Percentiles rank a stretch among this genome's conserved stretches.
Evolutionary conservation across 2,888 invertebrate genomes (phyloP).

Genomic region (Pardosa pseudoannulata): DNA sequence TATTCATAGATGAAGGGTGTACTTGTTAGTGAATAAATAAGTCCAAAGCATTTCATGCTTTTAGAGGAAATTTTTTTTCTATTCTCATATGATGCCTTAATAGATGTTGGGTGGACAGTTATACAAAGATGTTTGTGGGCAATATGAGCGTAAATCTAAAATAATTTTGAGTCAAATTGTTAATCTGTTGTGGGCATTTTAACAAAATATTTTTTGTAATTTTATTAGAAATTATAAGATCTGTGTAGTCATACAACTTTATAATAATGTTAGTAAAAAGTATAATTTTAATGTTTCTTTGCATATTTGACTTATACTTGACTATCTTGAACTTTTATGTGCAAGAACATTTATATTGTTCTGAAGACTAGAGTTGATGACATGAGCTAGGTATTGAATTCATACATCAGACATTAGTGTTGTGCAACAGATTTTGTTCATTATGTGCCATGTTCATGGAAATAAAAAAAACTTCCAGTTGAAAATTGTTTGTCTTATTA

Average conservation of each 20-base stretch:
- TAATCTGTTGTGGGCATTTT: constrained; percentile 10
- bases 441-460: constrained; percentile 25
- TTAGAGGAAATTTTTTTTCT: not conserved
- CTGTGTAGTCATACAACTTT: too few species aligned
- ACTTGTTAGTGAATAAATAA: not conserved
- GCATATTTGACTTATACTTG: not conserved
- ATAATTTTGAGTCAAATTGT: constrained; percentile 10
- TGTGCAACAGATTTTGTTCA: constrained; percentile 8
- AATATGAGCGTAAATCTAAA: constrained; percentile 15
- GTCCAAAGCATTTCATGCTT: not conserved
- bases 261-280: not conserved
- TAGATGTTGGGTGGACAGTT: not conserved
- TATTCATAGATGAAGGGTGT: not conserved
- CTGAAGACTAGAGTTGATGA: not conserved
- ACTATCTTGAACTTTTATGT: too few species aligned
- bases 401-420: constrained; percentile 31
- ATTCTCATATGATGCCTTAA: constrained; percentile 1
- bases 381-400: not conserved
- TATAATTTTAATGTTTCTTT: not conserved
- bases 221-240: not conserved
- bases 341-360: not conserved
- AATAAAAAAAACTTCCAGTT: constrained; percentile 5
- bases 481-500: too few species aligned
- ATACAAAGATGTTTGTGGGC: not conserved
- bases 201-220: not conserved